Conservation (phyloP, 2,888 invertebrate species). For the Eutolmus rufibarbis region DNA sequence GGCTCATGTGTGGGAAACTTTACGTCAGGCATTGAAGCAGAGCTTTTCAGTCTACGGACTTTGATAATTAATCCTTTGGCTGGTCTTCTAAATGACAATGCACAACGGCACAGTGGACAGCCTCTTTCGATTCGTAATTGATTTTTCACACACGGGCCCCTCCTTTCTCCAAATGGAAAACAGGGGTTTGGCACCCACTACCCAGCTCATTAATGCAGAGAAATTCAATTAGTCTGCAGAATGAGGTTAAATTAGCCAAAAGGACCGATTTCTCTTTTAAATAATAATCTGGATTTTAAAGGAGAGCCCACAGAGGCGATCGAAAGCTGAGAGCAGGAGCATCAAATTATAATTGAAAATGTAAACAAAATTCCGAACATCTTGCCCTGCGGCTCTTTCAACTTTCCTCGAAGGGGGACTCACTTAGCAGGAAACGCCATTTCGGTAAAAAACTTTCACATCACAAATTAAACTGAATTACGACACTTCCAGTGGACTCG, state of each 20-base stretch:
- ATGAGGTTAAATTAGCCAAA: not conserved
- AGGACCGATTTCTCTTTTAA: not conserved
- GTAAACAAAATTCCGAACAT: not conserved
- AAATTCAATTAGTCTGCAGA: not conserved
- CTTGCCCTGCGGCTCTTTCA: not conserved
- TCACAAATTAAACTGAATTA: not conserved
- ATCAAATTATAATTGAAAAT: not conserved
- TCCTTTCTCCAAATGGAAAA: not conserved
- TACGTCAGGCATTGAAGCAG: not conserved
- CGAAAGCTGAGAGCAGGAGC: not conserved
- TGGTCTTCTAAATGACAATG: not conserved
- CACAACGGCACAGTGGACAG: not conserved
- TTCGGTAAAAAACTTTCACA: not conserved
- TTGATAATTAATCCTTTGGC: not conserved
- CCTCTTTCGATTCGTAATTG: not conserved
- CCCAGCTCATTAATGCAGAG: not conserved
- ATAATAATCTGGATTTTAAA: not conserved
- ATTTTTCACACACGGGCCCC: not conserved
- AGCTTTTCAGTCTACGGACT: not conserved
- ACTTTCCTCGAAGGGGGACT: not conserved
- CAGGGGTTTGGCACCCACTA: not conserved
- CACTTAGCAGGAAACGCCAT: not conserved
- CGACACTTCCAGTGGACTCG: not conserved
- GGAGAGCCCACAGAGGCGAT: not conserved
- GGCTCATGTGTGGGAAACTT: not conserved